Percentiles rank a stretch among this genome's conserved stretches.
These are phyloP conservation scores for Crotalus horridus DNA, from an alignment of 2,113 vertebrate species.

Conservation along the genomic window DNA sequence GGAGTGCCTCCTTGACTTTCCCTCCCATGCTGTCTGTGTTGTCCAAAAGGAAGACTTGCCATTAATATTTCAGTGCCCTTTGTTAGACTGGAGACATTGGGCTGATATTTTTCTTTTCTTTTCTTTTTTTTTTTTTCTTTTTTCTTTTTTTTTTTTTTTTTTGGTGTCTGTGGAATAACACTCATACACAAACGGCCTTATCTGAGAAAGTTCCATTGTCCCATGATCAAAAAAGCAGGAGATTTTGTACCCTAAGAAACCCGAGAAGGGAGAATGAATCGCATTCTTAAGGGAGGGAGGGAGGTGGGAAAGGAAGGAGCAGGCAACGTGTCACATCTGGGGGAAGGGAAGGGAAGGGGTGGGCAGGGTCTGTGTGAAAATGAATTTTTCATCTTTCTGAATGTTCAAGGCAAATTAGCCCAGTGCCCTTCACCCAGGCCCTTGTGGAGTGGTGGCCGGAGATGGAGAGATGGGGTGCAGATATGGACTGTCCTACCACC, in stretches of 20 bases:
- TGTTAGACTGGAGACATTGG: conserved; percentile 51
- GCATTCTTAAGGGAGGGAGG: conserved; percentile 46
- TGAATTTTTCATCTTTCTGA: conserved; percentile 41
- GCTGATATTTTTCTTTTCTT: conserved; percentile 24
- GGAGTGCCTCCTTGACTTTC: conserved; percentile 57
- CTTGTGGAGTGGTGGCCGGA: background rate
- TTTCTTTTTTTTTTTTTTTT: background rate
- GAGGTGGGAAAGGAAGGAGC: conserved; percentile 9
- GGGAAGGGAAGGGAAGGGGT: conserved; percentile 38
- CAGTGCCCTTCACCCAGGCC: conserved; percentile 33
- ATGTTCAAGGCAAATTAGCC: conserved; percentile 5
- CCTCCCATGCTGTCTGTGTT: conserved; percentile 60
- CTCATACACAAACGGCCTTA: conserved; percentile 73
- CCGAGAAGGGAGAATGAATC: conserved; percentile 16
- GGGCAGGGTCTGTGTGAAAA: conserved; percentile 37
- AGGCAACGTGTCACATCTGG: conserved; percentile 8
- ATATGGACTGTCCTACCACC: fast-evolving
- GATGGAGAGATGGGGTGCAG: background rate
- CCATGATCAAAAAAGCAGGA: conserved; percentile 44
- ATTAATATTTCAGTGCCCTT: conserved; percentile 49
- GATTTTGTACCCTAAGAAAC: conserved; percentile 39
- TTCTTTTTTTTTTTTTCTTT: background rate
- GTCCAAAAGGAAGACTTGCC: conserved; percentile 46
- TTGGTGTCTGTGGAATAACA: conserved; percentile 57
- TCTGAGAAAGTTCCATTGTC: conserved; percentile 62